Base-by-base conservation (phyloP, 2,888 invertebrate genomes). In the Tinea trinotella region DNA sequence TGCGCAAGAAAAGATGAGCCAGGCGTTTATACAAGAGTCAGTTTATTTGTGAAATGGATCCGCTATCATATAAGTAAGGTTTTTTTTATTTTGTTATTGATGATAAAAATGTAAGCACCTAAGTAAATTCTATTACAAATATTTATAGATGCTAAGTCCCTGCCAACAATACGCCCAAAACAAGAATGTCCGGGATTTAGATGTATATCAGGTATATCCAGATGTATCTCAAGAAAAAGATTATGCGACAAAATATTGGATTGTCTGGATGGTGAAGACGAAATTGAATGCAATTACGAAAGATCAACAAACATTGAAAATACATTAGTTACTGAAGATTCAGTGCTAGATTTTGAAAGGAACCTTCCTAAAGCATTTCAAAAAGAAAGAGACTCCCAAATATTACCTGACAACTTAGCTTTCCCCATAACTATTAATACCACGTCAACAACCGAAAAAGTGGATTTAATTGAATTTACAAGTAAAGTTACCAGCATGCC, bases 181-280 rank as follows among this genome's bases (percentile, higher is more conserved):
- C 82, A 85, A 60, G 74, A 80, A 54, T 95, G 95, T 73, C 93
- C 93, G 0, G 94, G 94, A 0, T 91, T 91, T 63, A 83, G 84
- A 56, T 95, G 95, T 65, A 78, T 88, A 57, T 88, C 88, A 64
- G 90, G 91, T 40, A 86, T 90, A 30, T 81, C 85, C 6, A 90
- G 88, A 66, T 96, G 95, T 68, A 77, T 95, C 15, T 85, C 92
- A 0, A 81, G 78, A 22, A 87, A 85, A 58, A 77, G 88, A 59
- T 88, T 88, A 53, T 96, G 95, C 72, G 91, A 96, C 66, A 89
- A 88, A 63, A 79, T 88, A 36, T 89, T 93, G 0, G 92, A 95
- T 66, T 96, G 95, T 64, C 75, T 95, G 19, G 86, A 90, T 36
- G 94, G 91, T 15, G 95, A 95, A 74, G 96, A 96, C 74, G 96